phyloP scores from a whole-genome alignment of 92 coral and sea anemone genomes.

The Hydrozoanthus gracilis region DNA sequence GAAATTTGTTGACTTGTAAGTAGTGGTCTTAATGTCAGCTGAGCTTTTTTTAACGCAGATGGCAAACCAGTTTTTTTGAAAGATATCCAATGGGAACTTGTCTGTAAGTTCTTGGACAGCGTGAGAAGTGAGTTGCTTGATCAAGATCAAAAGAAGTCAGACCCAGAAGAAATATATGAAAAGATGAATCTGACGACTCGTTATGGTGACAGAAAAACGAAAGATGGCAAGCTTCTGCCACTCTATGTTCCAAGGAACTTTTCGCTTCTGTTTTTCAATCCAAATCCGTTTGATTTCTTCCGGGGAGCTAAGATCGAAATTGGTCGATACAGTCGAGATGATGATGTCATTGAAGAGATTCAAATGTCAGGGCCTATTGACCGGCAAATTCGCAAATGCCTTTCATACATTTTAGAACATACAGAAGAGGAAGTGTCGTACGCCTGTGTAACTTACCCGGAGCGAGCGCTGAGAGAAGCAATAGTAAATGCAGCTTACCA shows the following conservation, averaged over 20 bases:
- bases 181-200: constrained; percentile 56
- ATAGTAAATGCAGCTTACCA: constrained; percentile 84
- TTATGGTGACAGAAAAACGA: constrained; percentile 51
- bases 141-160: neutral
- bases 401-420: constrained; percentile 56
- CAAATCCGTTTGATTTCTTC: constrained; percentile 57
- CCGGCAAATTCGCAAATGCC: constrained; percentile 61
- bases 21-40: no score
- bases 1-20: no score
- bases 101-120: constrained; percentile 51
- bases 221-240: constrained; percentile 45
- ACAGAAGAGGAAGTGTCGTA: constrained; percentile 70
- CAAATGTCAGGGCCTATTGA: constrained; percentile 63
- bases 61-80: constrained; percentile 40
- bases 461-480: constrained; percentile 74
- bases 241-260: constrained; percentile 64
- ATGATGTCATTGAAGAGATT: constrained; percentile 59
- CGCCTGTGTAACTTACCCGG: constrained; percentile 72
- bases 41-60: neutral
- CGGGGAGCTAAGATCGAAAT: constrained; percentile 80
- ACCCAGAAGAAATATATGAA: constrained; percentile 23
- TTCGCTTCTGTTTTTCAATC: constrained; percentile 68
- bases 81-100: constrained; percentile 52
- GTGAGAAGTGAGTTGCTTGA: constrained; percentile 53
- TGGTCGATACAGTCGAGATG: constrained; percentile 65